Conservation (phyloP, 2,888 invertebrate genomes). For the Ctenicera cuprea region DNA sequence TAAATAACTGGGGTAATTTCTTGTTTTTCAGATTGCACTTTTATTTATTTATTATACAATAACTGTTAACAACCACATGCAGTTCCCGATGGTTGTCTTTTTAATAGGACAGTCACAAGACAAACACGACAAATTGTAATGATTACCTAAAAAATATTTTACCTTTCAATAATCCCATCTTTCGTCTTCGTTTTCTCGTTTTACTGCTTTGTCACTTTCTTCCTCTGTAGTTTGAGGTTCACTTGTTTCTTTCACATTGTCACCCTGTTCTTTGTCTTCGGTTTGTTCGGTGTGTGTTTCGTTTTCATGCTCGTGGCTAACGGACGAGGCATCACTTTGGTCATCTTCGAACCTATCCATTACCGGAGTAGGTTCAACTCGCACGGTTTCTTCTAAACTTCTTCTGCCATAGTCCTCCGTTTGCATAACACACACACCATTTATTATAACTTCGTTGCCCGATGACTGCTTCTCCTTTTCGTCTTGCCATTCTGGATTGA, state of each 20-base stretch:
- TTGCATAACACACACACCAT: slow-evolving; percentile 95
- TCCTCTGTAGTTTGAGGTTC: slow-evolving; percentile 61
- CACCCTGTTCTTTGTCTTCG: slow-evolving; percentile 59
- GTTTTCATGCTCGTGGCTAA: slow-evolving; percentile 67
- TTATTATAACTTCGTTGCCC: slow-evolving; percentile 90
- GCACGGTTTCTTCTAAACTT: slow-evolving; percentile 81
- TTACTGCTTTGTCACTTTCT: slow-evolving; percentile 74
- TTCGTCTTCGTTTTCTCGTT: slow-evolving; percentile 78
- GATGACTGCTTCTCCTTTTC: slow-evolving; percentile 75
- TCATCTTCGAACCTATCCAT: slow-evolving; percentile 78
- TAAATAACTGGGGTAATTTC: slow-evolving; percentile 67
- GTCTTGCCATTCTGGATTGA: slow-evolving; percentile 95
- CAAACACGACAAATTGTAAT: slow-evolving; percentile 49
- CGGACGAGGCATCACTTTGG: slow-evolving; percentile 73
- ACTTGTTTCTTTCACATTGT: slow-evolving; percentile 63
- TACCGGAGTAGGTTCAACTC: slow-evolving; percentile 86
- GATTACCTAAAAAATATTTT: slow-evolving; percentile 46
- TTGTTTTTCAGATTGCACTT: slow-evolving; percentile 63
- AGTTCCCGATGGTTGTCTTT: slow-evolving; percentile 37
- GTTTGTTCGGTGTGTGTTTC: slow-evolving; percentile 59
- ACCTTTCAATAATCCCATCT: slow-evolving; percentile 77
- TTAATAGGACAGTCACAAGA: slow-evolving; percentile 43
- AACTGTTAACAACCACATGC: slow-evolving; percentile 49
- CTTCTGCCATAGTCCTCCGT: slow-evolving; percentile 82
- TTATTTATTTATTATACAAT: slow-evolving; percentile 51